These are phyloP conservation scores for Eristalis arbustorum DNA, from an alignment of 2,888 invertebrate species.

Conservation along the genomic window DNA sequence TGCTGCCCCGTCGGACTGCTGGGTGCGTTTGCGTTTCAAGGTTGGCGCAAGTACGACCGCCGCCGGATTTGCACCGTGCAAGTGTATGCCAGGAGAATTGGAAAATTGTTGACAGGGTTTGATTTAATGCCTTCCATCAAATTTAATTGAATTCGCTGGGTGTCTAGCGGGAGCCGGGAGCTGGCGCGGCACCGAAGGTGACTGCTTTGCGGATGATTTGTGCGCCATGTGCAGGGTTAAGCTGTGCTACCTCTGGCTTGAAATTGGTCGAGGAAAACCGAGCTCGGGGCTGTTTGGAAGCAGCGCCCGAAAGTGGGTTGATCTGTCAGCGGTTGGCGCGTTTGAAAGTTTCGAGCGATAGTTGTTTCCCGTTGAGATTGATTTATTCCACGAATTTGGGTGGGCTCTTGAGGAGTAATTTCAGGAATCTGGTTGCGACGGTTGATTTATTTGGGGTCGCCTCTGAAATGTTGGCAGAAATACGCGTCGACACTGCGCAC, in stretches of 20 bases:
- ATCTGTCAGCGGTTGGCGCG: conserved; percentile 12
- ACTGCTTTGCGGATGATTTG: conserved; percentile 64
- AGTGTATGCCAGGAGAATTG: conserved; percentile 50
- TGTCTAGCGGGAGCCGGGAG: background rate
- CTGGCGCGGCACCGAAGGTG: conserved; percentile 3
- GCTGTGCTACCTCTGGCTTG: conserved; percentile 28
- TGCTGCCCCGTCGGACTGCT: conserved; percentile 30
- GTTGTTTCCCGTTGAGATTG: conserved; percentile 21
- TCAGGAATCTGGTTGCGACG: conserved; percentile 32
- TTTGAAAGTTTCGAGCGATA: background rate
- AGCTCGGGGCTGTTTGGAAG: background rate
- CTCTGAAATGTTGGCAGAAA: background rate
- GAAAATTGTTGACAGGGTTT: conserved; percentile 71
- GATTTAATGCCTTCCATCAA: conserved; percentile 71
- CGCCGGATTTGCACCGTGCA: background rate
- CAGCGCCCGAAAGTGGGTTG: conserved; percentile 41
- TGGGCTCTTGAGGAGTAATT: conserved; percentile 19
- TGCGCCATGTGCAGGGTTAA: conserved; percentile 47
- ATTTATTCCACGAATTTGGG: conserved; percentile 38
- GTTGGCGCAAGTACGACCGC: conserved; percentile 40
- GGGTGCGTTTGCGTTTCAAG: conserved; percentile 72
- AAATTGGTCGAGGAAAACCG: conserved; percentile 25
- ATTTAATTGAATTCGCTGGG: conserved; percentile 63
- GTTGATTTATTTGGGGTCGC: conserved; percentile 31
- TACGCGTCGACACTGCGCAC: background rate